Evolutionary conservation across 2,888 invertebrate genomes (phyloP).

Genomic region (Steromphala cineraria): DNA sequence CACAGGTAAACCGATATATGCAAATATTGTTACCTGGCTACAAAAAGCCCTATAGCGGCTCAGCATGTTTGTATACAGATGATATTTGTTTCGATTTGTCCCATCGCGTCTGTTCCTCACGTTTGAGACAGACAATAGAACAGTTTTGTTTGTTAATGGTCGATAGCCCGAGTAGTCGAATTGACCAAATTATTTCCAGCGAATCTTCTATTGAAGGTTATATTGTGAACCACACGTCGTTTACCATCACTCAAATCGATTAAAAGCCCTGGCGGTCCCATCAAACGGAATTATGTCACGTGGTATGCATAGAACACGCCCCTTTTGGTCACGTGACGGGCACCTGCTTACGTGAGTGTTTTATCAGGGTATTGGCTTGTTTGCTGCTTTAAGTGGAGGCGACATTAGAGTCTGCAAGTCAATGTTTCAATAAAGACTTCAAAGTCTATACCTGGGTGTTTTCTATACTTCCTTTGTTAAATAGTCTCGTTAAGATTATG

Average conservation of each 20-base stretch:
- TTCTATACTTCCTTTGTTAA: no score
- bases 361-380: no score
- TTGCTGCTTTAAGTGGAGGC: no score
- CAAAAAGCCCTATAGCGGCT: neutral
- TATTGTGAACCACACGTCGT: neutral
- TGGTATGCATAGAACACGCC: neutral
- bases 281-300: neutral
- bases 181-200: neutral
- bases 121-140: neutral
- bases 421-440: no score
- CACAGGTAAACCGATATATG: neutral
- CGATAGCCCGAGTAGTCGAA: neutral
- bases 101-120: neutral
- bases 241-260: neutral
- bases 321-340: neutral
- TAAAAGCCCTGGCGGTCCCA: neutral
- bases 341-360: no score
- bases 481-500: no score
- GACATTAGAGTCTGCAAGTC: no score
- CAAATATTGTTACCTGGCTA: constrained; percentile 2
- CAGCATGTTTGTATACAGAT: neutral
- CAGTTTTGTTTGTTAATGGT: neutral
- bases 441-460: no score
- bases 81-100: constrained; percentile 3
- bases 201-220: neutral